Evolutionary conservation across 2,888 invertebrate genomes (phyloP).

Genomic region (Idaea aversata): DNA sequence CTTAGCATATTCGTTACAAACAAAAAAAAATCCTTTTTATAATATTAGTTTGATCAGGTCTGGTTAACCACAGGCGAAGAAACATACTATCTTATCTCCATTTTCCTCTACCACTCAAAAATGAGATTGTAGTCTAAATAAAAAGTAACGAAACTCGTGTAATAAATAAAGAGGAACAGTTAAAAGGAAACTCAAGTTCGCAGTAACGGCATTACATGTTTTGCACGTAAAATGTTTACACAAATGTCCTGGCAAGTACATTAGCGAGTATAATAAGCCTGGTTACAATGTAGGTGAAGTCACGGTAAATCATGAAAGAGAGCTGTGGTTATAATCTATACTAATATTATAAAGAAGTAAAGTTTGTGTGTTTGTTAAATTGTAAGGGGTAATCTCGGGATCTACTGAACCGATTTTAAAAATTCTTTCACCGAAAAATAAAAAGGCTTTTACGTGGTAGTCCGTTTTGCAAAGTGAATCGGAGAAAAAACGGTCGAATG

Average conservation of each 20-base stretch:
- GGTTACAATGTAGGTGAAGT: background rate
- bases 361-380: no score
- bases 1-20: no score
- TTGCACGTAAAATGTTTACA: background rate
- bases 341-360: background rate
- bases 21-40: no score
- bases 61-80: no score
- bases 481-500: no score
- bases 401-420: no score
- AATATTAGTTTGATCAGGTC: no score
- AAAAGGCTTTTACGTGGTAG: no score
- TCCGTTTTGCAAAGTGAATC: no score
- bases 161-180: background rate
- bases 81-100: no score
- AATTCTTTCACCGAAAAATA: no score
- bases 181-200: background rate
- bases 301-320: background rate
- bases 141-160: background rate
- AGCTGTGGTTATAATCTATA: background rate
- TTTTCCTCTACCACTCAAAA: background rate
- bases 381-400: no score
- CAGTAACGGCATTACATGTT: background rate
- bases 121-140: background rate
- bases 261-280: background rate
- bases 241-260: slow-evolving; percentile 1